Evolutionary conservation across 2,113 vertebrate genomes (phyloP).

Genomic region (Zosterops japonicus): DNA sequence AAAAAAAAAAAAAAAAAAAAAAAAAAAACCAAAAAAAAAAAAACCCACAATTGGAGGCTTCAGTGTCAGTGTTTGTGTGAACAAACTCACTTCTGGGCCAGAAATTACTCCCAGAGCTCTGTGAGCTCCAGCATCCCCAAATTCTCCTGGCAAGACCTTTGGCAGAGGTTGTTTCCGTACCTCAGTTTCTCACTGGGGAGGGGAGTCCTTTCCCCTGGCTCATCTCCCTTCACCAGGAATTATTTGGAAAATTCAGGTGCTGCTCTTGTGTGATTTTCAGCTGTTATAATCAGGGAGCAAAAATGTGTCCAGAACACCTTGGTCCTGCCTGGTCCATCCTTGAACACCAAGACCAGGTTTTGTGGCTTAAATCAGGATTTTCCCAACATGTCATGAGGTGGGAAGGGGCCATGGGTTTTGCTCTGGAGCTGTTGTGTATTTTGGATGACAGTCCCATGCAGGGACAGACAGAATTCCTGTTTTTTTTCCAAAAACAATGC

Average conservation of each 20-base stretch:
- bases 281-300: background rate
- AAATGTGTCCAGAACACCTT: background rate
- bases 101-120: background rate
- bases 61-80: background rate
- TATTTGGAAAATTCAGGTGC: background rate
- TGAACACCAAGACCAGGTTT: background rate
- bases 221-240: background rate
- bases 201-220: background rate
- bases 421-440: background rate
- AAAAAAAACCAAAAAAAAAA: too few relatives aligned
- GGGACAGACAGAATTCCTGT: background rate
- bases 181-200: background rate
- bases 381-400: rapidly evolving
- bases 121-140: background rate
- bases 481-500: background rate
- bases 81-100: background rate
- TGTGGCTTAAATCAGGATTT: background rate
- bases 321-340: background rate
- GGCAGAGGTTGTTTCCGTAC: rapidly evolving
- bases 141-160: background rate
- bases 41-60: background rate
- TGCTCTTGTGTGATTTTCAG: rapidly evolving
- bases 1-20: background rate
- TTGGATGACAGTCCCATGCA: background rate
- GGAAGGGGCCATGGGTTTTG: background rate